Evolutionary conservation across 64 coral and sea anemone genomes (phyloP), one percentile per base, ranked within the genome.

Genomic region (Montipora sp.): DNA sequence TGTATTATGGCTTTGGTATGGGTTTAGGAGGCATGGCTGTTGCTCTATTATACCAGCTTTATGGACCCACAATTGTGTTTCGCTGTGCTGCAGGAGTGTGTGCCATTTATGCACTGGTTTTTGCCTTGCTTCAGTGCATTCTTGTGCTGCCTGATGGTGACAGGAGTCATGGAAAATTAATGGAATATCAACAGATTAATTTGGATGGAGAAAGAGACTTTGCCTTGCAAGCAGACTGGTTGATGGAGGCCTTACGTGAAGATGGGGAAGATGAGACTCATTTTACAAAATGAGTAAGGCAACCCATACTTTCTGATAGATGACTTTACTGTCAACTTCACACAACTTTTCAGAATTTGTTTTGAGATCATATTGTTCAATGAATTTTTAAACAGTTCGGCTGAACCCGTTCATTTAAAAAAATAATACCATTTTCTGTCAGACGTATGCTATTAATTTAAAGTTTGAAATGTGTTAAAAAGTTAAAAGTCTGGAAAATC

Each of bases 1-100:
- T 92, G 13, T 99, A 96, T 22, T 79, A 87, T 77, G 95, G 95
- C 21, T 80, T 99, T 48, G 98, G 98, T 19, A 90, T 80, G 75
- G 94, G 91, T 46, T 36, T 92, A 3, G 98, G 98, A 18, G 98
- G 98, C 18, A 83, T 96, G 3, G 91, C 88, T 3, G 22, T 89
- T 0, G 78, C 94, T 0, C 71, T 99, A 3, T 83, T 93, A 14
- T 99, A 99, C 78, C 87, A 99, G 20, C 84, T 96, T 75, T 96
- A 96, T 90, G 94, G 98, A 13, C 94, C 98, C 19, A 58, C 63
- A 8, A 78, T 94, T 51, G 92, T 99, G 3, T 99, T 99, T 84
- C 94, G 94, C 3, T 99, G 91, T 90, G 98, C 91, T 24, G 94
- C 98, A 14, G 98, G 94, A 44, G 98, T 99, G 9, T 99, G 98